These are phyloP conservation scores for Gymnodraco acuticeps DNA, from an alignment of 2,797 vertebrate species.

Conservation along the genomic window DNA sequence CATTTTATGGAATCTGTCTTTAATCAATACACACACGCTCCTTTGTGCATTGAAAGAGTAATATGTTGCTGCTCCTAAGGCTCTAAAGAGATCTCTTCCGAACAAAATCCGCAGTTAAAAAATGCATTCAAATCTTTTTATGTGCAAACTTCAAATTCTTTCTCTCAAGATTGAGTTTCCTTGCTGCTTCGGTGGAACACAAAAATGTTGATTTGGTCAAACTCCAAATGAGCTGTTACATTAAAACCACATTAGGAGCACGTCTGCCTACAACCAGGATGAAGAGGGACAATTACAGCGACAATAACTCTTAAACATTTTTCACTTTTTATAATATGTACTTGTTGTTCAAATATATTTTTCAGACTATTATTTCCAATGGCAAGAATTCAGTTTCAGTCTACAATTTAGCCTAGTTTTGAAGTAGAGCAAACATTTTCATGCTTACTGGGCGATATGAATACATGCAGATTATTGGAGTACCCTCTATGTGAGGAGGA, in stretches of 20 bases:
- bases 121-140: background rate
- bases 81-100: background rate
- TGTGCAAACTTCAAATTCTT: background rate
- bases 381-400: background rate
- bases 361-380: background rate
- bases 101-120: background rate
- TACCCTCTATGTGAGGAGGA: constrained; percentile 28
- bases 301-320: background rate
- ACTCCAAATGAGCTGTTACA: background rate
- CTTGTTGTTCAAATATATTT: background rate
- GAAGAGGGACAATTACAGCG: no score
- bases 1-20: background rate
- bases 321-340: background rate
- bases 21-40: background rate
- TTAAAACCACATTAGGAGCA: constrained; percentile 4
- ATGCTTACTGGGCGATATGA: constrained; percentile 7
- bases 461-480: constrained; percentile 24
- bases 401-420: background rate
- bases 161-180: background rate
- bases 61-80: background rate
- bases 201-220: background rate
- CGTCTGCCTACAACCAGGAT: constrained; percentile 1
- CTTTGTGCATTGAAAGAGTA: background rate
- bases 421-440: background rate
- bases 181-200: background rate